Percentiles rank a stretch among this genome's conserved stretches.
Conservation (phyloP, 2,888 invertebrate species). For the Leptothorax acervorum region DNA sequence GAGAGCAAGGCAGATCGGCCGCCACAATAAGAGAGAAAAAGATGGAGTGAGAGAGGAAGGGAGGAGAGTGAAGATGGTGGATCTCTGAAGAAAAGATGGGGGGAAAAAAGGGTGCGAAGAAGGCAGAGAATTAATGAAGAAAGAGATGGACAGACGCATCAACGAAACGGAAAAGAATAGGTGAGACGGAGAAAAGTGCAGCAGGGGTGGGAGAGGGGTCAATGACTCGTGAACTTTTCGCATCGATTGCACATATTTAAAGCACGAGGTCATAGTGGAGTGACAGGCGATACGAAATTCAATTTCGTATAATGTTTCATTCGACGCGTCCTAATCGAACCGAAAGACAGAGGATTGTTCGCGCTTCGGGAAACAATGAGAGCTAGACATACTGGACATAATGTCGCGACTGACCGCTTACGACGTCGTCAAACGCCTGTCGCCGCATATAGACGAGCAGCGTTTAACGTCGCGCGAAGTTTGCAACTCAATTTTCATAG, state of each 20-base stretch:
- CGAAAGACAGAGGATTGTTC: not conserved
- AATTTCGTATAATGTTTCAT: conserved; percentile 3
- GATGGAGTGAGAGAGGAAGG: not conserved
- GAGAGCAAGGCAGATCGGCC: conserved; percentile 12
- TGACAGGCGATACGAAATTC: conserved; percentile 41
- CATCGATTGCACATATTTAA: conserved; percentile 84
- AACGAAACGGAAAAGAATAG: not conserved
- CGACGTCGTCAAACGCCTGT: not conserved
- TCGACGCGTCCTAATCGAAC: not conserved
- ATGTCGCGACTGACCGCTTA: conserved; percentile 13
- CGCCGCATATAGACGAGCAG: not conserved
- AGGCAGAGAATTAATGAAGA: not conserved
- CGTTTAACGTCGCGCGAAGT: conserved; percentile 27
- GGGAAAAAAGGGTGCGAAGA: conserved; percentile 53
- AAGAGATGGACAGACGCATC: conserved; percentile 13
- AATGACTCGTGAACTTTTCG: conserved; percentile 79
- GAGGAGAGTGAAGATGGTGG: not conserved
- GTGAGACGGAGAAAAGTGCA: conserved; percentile 20
- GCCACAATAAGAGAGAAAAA: conserved; percentile 23
- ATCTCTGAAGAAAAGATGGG: not conserved
- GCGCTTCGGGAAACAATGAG: not conserved
- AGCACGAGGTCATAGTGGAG: conserved; percentile 77
- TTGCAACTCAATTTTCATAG: conserved; percentile 36
- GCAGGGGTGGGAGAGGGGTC: conserved; percentile 73
- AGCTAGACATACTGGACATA: not conserved